Conservation (phyloP, 2,797 vertebrate species). For the Meda fulgida region DNA sequence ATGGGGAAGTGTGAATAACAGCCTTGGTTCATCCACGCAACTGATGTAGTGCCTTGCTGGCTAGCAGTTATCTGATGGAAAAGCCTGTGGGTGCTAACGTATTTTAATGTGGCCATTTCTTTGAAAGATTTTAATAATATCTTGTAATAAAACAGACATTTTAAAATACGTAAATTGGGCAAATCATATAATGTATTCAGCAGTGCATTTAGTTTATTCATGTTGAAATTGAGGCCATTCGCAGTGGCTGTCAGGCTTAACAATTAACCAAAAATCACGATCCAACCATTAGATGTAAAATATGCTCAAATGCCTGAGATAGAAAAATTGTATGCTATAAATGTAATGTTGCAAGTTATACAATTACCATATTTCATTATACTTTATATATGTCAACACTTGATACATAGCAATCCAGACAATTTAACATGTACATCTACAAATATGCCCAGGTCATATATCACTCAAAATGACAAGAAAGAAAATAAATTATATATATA, state of each 20-base stretch:
- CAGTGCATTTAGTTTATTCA: neutral
- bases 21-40: neutral
- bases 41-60: neutral
- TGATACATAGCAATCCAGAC: neutral
- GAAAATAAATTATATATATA: neutral
- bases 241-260: neutral
- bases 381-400: neutral
- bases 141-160: slow-evolving; percentile 10
- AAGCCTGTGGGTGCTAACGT: neutral
- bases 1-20: neutral
- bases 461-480: neutral
- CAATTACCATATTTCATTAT: neutral
- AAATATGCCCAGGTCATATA: neutral
- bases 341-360: neutral
- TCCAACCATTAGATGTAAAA: neutral
- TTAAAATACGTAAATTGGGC: neutral
- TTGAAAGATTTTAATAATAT: slow-evolving; percentile 5
- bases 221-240: neutral
- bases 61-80: neutral
- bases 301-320: neutral
- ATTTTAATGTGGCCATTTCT: slow-evolving; percentile 15
- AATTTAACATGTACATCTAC: neutral
- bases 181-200: neutral
- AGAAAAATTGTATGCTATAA: neutral
- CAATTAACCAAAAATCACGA: slow-evolving; percentile 14